Base-by-base conservation (phyloP, 2,888 invertebrate species). In the Drosophila limbata region DNA sequence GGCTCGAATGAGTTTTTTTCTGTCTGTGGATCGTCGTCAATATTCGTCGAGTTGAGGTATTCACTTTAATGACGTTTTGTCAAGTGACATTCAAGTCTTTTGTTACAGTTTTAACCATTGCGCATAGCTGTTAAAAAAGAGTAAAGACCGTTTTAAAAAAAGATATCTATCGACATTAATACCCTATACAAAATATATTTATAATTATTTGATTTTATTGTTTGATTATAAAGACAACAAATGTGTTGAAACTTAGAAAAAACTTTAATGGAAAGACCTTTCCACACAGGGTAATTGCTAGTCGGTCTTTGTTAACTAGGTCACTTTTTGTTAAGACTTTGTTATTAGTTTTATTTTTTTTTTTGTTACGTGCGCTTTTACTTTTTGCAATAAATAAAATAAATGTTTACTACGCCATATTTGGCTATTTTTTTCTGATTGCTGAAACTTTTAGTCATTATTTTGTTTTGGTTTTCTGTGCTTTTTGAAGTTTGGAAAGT, bases 321-420 rank as follows among this genome's bases (percentile, higher is more conserved):
- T 25, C 44, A 55, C 17, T 31, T 10, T 33, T 47, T 25, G 25
- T n/a, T 35, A 25, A 15, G 11, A 21, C 11, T 40, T 50, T 40
- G 19, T 33, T n/a, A 17, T 48, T 42, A 42, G 57, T 37, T 53
- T 50, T 19, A 33, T 35, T 55, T 60, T 48, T 60, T 35, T 52
- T 37, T 39, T 62, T 55, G 45, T 57, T 68, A 13, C 47, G 47
- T 47, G 47, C 76, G 76, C 83, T 83, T 87, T 87, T 83, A 87
- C 83, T 81, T 87, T 87, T 72, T 62, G 81, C 86, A 77, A 70
- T 77, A 83, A 45, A 57, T 56, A 66, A 64, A 56, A 35, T 73
- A 62, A 71, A 73, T 59, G 39, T 37, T 37, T 69, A 45, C 55
- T 33, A 21, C 15, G 44, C 50, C 40, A 50, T 62, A 48, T 50